Evolutionary conservation across 2,113 vertebrate species (phyloP).

Genomic region (Xiphias gladius): DNA sequence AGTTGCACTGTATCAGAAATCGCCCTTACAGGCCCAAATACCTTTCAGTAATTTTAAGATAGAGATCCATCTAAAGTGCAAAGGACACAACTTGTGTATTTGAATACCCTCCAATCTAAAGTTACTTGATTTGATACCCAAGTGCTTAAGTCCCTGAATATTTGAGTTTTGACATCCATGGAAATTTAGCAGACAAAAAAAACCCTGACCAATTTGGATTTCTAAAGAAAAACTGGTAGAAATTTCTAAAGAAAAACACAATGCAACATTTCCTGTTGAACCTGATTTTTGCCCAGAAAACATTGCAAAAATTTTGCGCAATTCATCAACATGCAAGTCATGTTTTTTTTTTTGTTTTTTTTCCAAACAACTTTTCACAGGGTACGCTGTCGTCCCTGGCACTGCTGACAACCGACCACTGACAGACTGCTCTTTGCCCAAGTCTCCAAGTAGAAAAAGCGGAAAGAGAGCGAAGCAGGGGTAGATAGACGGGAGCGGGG

Average conservation of each 20-base stretch:
- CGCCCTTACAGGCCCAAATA: not conserved
- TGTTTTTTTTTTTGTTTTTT: not conserved
- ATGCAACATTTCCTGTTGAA: conserved; percentile 29
- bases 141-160: conserved; percentile 18
- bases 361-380: conserved; percentile 11
- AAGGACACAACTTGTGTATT: conserved; percentile 35
- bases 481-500: not conserved
- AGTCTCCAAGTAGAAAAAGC: conserved; percentile 26
- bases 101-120: conserved; percentile 17
- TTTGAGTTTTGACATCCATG: not conserved
- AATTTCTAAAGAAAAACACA: conserved; percentile 17
- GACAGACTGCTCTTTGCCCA: conserved; percentile 18
- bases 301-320: conserved; percentile 17
- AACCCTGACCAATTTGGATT: not conserved
- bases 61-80: conserved; percentile 47
- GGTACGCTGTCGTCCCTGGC: not conserved
- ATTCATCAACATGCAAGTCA: conserved; percentile 36
- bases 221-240: conserved; percentile 9
- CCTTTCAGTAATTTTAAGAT: conserved; percentile 15
- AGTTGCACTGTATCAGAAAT: conserved; percentile 47
- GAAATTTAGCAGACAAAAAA: conserved; percentile 5
- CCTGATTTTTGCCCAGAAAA: conserved; percentile 26
- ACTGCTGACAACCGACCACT: conserved; percentile 7
- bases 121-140: conserved; percentile 1
- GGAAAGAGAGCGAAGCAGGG: conserved; percentile 13